These are phyloP conservation scores for Saccostrea glomerata DNA, from an alignment of 1,140 invertebrate species.

Conservation along the genomic window DNA sequence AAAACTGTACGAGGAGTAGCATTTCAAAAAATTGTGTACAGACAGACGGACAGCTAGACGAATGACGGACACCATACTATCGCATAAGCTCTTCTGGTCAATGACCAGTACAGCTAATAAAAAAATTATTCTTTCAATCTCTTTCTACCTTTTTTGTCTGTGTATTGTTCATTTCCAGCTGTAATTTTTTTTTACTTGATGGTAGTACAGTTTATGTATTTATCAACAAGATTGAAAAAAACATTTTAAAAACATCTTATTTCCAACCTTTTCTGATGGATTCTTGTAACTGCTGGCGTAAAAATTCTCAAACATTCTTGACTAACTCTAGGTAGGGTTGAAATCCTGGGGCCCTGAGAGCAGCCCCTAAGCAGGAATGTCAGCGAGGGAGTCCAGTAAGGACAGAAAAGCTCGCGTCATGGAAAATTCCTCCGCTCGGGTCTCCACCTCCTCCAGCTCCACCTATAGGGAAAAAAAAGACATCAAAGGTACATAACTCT, in stretches of 20 bases:
- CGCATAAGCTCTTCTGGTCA: too few relatives aligned
- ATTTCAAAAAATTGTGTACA: too few relatives aligned
- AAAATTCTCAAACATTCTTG: slow-evolving; percentile 89
- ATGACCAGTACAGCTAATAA: too few relatives aligned
- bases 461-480: slow-evolving; percentile 67
- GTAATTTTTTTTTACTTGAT: too few relatives aligned
- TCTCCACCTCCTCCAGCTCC: slow-evolving; percentile 89
- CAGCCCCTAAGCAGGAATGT: slow-evolving; percentile 87
- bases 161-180: too few relatives aligned
- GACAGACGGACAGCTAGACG: too few relatives aligned
- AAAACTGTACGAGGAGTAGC: too few relatives aligned
- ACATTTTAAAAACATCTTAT: background rate
- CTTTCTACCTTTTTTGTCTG: too few relatives aligned
- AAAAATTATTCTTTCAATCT: too few relatives aligned
- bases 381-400: slow-evolving; percentile 88
- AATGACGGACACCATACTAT: too few relatives aligned
- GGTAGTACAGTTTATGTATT: too few relatives aligned
- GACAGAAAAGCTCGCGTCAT: slow-evolving; percentile 86
- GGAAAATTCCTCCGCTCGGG: slow-evolving; percentile 86
- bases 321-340: slow-evolving; percentile 93
- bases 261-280: slow-evolving; percentile 84
- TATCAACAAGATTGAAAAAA: too few relatives aligned
- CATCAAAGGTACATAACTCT: background rate
- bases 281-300: slow-evolving; percentile 88
- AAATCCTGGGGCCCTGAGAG: slow-evolving; percentile 90